Conservation (phyloP, 1,140 invertebrate species). For the Lepeophtheirus salmonis region DNA sequence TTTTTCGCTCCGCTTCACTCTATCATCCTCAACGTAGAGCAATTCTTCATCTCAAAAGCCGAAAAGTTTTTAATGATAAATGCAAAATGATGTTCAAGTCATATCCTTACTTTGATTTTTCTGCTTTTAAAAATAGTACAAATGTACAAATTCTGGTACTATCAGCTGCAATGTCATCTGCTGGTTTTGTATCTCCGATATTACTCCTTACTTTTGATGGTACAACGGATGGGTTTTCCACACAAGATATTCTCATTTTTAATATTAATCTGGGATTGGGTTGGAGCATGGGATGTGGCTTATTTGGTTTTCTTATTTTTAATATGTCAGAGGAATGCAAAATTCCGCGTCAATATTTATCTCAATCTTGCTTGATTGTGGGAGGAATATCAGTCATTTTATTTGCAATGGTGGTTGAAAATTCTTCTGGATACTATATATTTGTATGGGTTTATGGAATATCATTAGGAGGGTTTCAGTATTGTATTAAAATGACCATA, state of each 20-base stretch:
- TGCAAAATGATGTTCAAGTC: neutral
- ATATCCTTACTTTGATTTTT: neutral
- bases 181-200: neutral
- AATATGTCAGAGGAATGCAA: neutral
- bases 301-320: neutral
- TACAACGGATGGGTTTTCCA: neutral
- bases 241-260: neutral
- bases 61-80: neutral
- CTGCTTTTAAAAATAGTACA: neutral
- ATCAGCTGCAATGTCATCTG: neutral
- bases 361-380: neutral
- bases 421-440: neutral
- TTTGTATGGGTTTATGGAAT: neutral
- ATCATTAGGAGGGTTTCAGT: neutral
- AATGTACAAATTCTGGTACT: neutral
- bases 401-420: neutral
- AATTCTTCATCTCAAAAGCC: constrained; percentile 10
- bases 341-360: neutral
- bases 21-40: constrained; percentile 9
- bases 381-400: neutral
- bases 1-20: constrained; percentile 1
- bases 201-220: neutral
- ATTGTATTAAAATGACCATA: neutral
- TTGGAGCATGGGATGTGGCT: neutral
- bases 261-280: neutral